These are phyloP conservation scores for Orthonyx spaldingii DNA, from an alignment of 2,113 vertebrate species.

Conservation along the genomic window DNA sequence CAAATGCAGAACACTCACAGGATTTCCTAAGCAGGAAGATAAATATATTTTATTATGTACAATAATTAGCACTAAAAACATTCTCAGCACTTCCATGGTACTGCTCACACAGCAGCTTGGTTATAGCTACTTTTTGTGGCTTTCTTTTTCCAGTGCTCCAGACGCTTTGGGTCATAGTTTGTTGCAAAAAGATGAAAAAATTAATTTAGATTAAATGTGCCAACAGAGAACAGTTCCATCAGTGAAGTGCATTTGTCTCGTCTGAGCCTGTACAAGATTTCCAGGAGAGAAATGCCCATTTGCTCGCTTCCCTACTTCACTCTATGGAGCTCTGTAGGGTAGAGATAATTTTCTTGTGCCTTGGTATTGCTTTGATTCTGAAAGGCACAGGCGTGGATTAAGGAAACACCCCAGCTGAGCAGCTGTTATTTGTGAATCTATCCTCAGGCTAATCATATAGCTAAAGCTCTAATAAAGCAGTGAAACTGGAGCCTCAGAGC, in stretches of 20 bases:
- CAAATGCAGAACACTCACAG: background rate
- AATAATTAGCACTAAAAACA: background rate
- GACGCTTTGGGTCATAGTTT: background rate
- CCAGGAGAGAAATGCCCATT: slow-evolving; percentile 1
- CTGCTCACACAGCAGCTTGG: background rate
- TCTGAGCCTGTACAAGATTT: background rate
- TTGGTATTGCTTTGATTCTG: background rate
- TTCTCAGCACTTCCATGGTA: background rate
- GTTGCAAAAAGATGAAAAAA: background rate
- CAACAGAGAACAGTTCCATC: background rate
- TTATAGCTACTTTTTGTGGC: background rate
- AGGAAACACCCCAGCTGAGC: slow-evolving; percentile 35
- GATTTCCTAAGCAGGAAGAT: background rate
- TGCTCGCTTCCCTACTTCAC: background rate
- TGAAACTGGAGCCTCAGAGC: background rate
- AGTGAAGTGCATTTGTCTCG: background rate
- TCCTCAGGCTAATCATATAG: slow-evolving; percentile 26
- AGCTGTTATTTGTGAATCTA: slow-evolving; percentile 47
- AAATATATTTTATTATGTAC: background rate
- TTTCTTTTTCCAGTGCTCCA: background rate
- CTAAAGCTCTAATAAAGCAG: slow-evolving; percentile 30
- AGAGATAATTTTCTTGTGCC: background rate
- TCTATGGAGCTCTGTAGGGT: background rate
- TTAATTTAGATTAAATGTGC: slow-evolving; percentile 1
- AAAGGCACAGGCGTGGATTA: slow-evolving; percentile 36